phyloP scores from a whole-genome alignment of 2,113 vertebrate species.

The Xyliphius kryptos region DNA sequence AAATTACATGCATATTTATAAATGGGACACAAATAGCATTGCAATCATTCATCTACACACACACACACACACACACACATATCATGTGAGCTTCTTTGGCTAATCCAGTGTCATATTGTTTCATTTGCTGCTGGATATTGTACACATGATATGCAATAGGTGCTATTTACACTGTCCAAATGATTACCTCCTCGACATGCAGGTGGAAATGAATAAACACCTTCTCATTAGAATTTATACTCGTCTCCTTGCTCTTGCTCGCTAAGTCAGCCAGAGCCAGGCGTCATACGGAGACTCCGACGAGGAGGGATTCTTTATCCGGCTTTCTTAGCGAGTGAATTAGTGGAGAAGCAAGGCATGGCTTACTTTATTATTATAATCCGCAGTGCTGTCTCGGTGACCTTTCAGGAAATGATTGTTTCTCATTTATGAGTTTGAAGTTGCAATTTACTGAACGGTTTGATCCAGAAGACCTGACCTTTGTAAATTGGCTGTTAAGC shows the following conservation, averaged over 20 bases:
- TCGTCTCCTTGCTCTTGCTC: conserved; percentile 4
- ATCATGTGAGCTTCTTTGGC: too few relatives aligned
- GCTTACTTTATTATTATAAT: conserved; percentile 73
- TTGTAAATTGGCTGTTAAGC: conserved; percentile 82
- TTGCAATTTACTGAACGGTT: conserved; percentile 72
- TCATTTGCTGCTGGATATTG: conserved; percentile 20
- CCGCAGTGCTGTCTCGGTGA: conserved; percentile 64
- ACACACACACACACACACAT: too few relatives aligned
- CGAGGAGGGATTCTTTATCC: conserved; percentile 30
- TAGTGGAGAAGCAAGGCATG: conserved; percentile 50
- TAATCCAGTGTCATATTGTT: conserved; percentile 11
- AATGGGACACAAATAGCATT: too few relatives aligned
- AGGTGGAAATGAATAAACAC: too few relatives aligned
- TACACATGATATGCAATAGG: not conserved
- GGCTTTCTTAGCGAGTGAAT: conserved; percentile 47
- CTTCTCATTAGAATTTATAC: too few relatives aligned
- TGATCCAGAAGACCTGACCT: conserved; percentile 75
- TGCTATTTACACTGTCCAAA: conserved; percentile 23
- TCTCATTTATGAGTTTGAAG: conserved; percentile 74
- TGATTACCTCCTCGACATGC: conserved; percentile 24
- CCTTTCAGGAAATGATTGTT: conserved; percentile 72
- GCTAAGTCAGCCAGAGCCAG: conserved; percentile 20
- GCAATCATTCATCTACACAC: too few relatives aligned
- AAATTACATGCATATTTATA: too few relatives aligned
- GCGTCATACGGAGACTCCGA: conserved; percentile 19